Percentiles rank a stretch among this genome's conserved stretches.
Conservation (phyloP, 1,140 invertebrate species). For the Lerema accius region DNA sequence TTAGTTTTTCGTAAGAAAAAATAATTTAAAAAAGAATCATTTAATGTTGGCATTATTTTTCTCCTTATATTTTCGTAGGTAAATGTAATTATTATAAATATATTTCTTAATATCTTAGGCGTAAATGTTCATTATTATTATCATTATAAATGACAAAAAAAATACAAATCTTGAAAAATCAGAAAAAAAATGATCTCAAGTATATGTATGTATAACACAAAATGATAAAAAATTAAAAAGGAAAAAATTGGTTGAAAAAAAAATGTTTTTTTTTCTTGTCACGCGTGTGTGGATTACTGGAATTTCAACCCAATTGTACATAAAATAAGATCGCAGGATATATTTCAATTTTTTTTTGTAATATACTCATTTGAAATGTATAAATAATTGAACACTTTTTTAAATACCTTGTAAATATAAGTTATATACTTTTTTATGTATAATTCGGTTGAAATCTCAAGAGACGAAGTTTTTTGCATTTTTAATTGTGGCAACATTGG, state of each 20-base stretch:
- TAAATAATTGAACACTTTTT: no score
- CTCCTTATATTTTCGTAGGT: slow-evolving; percentile 7
- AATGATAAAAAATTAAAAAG: not conserved
- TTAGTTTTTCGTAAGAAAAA: not conserved
- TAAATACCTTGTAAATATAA: not conserved
- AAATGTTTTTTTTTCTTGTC: not conserved
- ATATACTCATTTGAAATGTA: no score
- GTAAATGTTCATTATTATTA: slow-evolving; percentile 21
- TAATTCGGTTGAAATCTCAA: not conserved
- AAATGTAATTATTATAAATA: slow-evolving; percentile 27
- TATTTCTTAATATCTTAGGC: slow-evolving; percentile 20
- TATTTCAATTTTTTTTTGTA: no score
- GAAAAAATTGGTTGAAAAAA: slow-evolving; percentile 8
- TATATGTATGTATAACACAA: slow-evolving; percentile 10
- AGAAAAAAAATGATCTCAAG: slow-evolving; percentile 25
- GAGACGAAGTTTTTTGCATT: not conserved
- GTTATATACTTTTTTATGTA: not conserved
- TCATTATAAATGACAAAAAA: slow-evolving; percentile 18
- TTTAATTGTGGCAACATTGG: not conserved
- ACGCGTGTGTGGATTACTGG: not conserved
- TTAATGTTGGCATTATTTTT: not conserved
- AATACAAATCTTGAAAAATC: slow-evolving; percentile 22
- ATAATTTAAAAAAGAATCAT: slow-evolving; percentile 17
- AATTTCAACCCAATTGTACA: not conserved
- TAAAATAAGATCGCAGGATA: no score